phyloP scores from a whole-genome alignment of 1,140 invertebrate species.

The Aphelinus certus region DNA sequence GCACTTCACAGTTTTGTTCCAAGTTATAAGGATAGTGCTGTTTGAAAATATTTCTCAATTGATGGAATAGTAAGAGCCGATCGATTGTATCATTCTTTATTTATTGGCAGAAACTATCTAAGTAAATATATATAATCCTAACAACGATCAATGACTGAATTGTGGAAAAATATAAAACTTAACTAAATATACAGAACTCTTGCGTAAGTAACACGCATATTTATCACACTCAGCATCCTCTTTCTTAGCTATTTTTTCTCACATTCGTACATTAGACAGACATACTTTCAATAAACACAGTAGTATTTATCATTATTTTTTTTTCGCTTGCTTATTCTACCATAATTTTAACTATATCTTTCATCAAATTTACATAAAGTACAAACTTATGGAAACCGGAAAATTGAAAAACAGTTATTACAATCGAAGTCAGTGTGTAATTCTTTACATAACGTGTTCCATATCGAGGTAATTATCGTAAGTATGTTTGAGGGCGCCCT shows the following conservation, averaged over 20 bases:
- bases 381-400: slow-evolving; percentile 65
- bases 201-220: slow-evolving; percentile 25
- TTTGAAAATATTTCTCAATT: slow-evolving; percentile 34
- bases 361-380: slow-evolving; percentile 64
- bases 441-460: slow-evolving; percentile 44
- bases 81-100: slow-evolving; percentile 37
- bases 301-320: slow-evolving; percentile 42
- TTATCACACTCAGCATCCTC: slow-evolving; percentile 31
- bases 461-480: slow-evolving; percentile 47
- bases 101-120: slow-evolving; percentile 53
- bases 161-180: slow-evolving; percentile 67
- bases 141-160: slow-evolving; percentile 61
- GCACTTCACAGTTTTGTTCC: neutral
- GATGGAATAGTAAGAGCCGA: slow-evolving; percentile 35
- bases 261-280: slow-evolving; percentile 33
- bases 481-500: slow-evolving; percentile 50
- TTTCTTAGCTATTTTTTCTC: slow-evolving; percentile 38
- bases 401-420: slow-evolving; percentile 53
- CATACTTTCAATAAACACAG: slow-evolving; percentile 41
- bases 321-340: slow-evolving; percentile 38
- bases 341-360: slow-evolving; percentile 41
- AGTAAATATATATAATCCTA: slow-evolving; percentile 50
- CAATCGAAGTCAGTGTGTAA: slow-evolving; percentile 53
- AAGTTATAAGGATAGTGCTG: slow-evolving; percentile 12
- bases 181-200: slow-evolving; percentile 64